Percentiles rank a stretch among this genome's conserved stretches.
phyloP scores from a whole-genome alignment of 2,797 vertebrate species.

The Hippopotamyrus pictus region DNA sequence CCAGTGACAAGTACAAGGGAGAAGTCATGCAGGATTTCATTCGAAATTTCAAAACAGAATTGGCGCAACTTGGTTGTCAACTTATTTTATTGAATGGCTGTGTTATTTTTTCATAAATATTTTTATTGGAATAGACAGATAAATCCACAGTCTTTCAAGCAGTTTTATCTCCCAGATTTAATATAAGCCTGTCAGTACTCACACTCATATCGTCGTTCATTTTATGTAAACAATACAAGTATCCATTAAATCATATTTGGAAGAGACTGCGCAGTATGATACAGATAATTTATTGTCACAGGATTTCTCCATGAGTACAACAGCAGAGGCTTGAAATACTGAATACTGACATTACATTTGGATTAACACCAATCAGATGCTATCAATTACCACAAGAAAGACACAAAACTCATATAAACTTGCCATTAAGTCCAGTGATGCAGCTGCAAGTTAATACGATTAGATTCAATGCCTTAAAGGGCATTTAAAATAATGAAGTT shows the following conservation, averaged over 20 bases:
- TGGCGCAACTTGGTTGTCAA: not conserved
- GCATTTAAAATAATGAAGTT: not conserved
- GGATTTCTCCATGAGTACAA: not conserved
- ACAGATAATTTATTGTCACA: conserved; percentile 7
- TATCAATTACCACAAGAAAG: not conserved
- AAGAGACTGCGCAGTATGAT: not conserved
- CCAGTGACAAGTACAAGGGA: not conserved
- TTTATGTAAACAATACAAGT: not conserved
- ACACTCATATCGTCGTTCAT: not conserved
- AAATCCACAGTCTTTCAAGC: not conserved
- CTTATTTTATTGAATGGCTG: not conserved
- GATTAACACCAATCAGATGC: not conserved
- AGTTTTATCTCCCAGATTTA: not conserved
- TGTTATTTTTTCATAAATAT: not conserved
- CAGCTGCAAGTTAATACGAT: not conserved
- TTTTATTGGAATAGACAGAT: not conserved
- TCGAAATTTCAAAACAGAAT: not conserved
- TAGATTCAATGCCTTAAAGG: not conserved
- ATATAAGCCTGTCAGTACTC: not conserved
- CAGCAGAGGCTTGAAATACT: conserved; percentile 5
- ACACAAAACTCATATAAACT: not conserved
- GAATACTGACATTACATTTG: conserved; percentile 2
- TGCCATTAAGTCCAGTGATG: not conserved
- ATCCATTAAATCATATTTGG: not conserved
- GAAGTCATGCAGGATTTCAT: not conserved